A percentile compares a stretch with the other conserved stretches of the same genome.
Conservation (phyloP, 2,797 vertebrate species). For the Choloepus didactylus region DNA sequence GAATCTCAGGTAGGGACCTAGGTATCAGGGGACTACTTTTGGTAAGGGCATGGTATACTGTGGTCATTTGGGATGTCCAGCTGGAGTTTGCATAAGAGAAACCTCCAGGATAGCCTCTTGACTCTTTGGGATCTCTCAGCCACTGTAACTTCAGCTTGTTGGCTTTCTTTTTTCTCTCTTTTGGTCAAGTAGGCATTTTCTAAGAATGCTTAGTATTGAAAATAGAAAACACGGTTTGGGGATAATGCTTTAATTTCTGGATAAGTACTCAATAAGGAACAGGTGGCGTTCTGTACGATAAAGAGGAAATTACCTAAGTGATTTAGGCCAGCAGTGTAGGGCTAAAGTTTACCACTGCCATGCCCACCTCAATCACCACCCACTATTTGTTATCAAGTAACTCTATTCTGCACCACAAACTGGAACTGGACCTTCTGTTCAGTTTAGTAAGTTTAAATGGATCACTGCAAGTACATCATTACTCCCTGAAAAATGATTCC, state of each 20-base stretch:
- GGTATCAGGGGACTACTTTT: too few species aligned
- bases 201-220: background rate
- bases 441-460: background rate
- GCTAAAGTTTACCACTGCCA: rapidly evolving
- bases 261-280: background rate
- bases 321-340: background rate
- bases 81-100: too few species aligned
- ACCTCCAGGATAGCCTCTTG: too few species aligned
- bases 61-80: too few species aligned
- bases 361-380: too few species aligned
- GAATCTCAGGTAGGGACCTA: too few species aligned
- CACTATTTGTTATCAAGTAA: background rate
- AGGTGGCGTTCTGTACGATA: background rate
- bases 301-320: too few species aligned
- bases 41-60: too few species aligned
- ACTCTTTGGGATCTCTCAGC: too few species aligned
- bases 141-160: too few species aligned
- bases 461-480: background rate
- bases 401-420: background rate
- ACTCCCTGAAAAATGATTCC: background rate
- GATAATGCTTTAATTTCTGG: background rate
- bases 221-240: background rate
- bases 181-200: too few species aligned
- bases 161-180: too few species aligned
- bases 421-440: background rate